These are phyloP conservation scores for Amphiprion percula DNA, from an alignment of 2,113 vertebrate genomes.

Conservation along the genomic window DNA sequence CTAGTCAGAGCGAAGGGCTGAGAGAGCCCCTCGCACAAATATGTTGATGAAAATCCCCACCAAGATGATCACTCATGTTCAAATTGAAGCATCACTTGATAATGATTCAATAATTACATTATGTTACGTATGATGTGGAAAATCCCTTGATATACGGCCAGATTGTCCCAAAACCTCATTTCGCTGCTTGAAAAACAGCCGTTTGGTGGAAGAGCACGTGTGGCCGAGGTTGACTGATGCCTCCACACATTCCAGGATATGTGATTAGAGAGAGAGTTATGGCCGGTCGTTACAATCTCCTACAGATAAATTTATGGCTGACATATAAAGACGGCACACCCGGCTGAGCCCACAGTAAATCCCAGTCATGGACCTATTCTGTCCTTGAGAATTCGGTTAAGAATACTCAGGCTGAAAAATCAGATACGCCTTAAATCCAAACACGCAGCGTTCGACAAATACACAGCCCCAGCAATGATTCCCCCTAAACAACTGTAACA, in stretches of 20 bases:
- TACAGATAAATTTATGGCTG: constrained; percentile 66
- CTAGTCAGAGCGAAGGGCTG: constrained; percentile 30
- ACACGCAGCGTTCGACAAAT: constrained; percentile 6
- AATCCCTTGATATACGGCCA: constrained; percentile 36
- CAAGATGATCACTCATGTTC: constrained; percentile 51
- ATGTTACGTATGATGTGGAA: constrained; percentile 29
- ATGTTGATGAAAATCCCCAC: constrained; percentile 53
- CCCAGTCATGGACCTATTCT: constrained; percentile 31
- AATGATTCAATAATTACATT: constrained; percentile 64
- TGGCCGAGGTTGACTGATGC: constrained; percentile 51
- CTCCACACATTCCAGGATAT: constrained; percentile 43
- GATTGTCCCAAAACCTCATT: constrained; percentile 61
- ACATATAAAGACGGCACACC: constrained; percentile 57
- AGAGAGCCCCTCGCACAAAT: constrained; percentile 24
- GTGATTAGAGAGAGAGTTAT: constrained; percentile 72
- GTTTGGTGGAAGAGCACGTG: constrained; percentile 26
- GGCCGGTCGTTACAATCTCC: constrained; percentile 53
- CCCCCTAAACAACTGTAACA: background rate
- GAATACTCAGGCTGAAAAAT: constrained; percentile 15
- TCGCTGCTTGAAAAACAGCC: constrained; percentile 55
- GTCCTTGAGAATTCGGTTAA: constrained; percentile 68
- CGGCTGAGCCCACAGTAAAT: constrained; percentile 63
- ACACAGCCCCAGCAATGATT: background rate
- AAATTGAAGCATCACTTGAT: constrained; percentile 60
- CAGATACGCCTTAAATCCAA: constrained; percentile 18